Evolutionary conservation across 2,888 invertebrate species (phyloP), one percentile per base, ranked within the genome.

Genomic region (Dendrolimus pini): DNA sequence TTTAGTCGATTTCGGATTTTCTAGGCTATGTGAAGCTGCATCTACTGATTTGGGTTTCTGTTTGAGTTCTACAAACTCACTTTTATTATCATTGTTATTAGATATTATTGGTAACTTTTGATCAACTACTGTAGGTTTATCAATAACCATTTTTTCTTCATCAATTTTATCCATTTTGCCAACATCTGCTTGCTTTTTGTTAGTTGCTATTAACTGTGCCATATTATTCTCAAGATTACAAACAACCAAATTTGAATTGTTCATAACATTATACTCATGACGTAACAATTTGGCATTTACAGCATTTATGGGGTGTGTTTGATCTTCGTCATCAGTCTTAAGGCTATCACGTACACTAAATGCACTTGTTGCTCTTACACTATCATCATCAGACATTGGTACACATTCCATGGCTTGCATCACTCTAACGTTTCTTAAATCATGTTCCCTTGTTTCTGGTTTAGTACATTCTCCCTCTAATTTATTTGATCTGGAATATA

Each of bases 311-410:
- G 88, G 88, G 60, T 87, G 87, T 2, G 85, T 71, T 59, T 86
- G 87, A 60, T 91, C 91, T 67, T 91, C 91, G 53, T 91, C 91
- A 47, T 91, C 91, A 18, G 91, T 91, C 67, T 89, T 89, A 1
- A 91, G 81, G 59, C 91, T 91, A 61, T 91, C 91, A 61, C 91
- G 70, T 0, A 89, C 84, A 64, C 91, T 91, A 62, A 91, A 86
- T 0, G 91, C 91, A 64, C 91, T 91, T 0, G 88, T 89, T 0
- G 91, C 91, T 64, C 91, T 67, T 0, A 91, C 85, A 60, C 91
- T 91, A 63, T 91, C 91, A 60, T 91, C 91, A 58, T 91, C 91
- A 0, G 91, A 91, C 66, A 91, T 83, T 0, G 88, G 89, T 0
- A 89, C 76, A 67, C 89, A 90, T 61, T 91, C 91, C 70, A 83